Evolutionary conservation across 2,113 vertebrate genomes (phyloP), one percentile per base, ranked within the genome.

Genomic region (Lonchura striata): DNA sequence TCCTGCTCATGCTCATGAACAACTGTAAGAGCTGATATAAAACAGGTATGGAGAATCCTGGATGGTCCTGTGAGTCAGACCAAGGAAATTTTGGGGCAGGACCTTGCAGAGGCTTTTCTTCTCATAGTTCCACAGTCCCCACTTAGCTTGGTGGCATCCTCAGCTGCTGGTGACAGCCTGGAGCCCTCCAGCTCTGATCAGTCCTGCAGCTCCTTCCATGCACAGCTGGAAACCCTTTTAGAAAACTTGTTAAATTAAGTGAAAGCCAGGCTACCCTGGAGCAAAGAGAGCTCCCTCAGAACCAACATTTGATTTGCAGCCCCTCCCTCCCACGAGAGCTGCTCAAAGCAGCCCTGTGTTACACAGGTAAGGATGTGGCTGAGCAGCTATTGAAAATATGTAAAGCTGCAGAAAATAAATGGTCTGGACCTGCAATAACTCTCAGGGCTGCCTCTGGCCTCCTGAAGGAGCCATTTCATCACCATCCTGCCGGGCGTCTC

Each of bases 291-390:
- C 90, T 96, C 92, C 74, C 88, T 95, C 88, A 95, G 95, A 97
- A 98, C 88, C 63, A 96, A 59, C 87, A 80, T 91, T 94, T 85
- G 95, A 96, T 91, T 96, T 96, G 91, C 92, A 71, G 2, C 84
- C 88, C 82, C 74, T 96, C 96, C 92, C 95, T 96, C 64, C 88
- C 64, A 60, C 1, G 5, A n/a, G 87, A 7, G 1, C 90, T 84
- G 70, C 95, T 97, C 85, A 98, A 97, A 98, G 95, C 92, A 94
- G 94, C 96, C 94, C 95, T 97, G 91, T 97, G 97, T 97, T 97
- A 65, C 54, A 50, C 2, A 96, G 87, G 94, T 92, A 96, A 97
- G 97, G 95, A 94, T 97, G 97, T 95, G 96, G 96, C 95, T 92
- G 84, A 95, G 95, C 83, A 97, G 94, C 92, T 96, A 96, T 86